Percentiles rank a stretch among this genome's conserved stretches.
Conservation (phyloP, 2,888 invertebrate genomes). For the Thumatha senex region DNA sequence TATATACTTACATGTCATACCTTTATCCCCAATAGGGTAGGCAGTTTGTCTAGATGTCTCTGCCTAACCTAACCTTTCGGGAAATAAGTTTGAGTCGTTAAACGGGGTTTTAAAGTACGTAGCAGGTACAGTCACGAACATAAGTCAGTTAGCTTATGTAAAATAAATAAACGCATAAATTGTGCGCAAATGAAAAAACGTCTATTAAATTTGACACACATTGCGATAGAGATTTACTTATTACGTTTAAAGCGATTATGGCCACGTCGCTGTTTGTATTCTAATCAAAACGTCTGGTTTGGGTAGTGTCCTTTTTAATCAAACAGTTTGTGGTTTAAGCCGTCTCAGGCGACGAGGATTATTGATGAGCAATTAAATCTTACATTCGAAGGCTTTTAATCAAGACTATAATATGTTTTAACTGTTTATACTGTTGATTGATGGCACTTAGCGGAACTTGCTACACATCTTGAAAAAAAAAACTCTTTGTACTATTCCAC, state of each 20-base stretch:
- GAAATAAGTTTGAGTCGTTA: no score
- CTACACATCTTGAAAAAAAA: no score
- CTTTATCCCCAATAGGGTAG: no score
- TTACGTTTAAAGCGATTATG: conserved; percentile 10
- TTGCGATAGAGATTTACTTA: conserved; percentile 20
- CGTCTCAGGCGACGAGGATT: neutral
- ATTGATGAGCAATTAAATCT: neutral
- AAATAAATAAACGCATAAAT: conserved; percentile 23
- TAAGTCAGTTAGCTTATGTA: neutral
- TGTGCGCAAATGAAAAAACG: conserved; percentile 12
- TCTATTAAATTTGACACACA: conserved; percentile 23
- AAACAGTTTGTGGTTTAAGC: neutral
- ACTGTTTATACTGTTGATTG: no score
- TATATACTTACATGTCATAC: no score
- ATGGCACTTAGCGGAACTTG: no score
- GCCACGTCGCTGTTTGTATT: conserved; percentile 1
- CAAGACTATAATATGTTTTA: no score
- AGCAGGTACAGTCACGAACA: no score
- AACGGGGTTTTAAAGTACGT: no score
- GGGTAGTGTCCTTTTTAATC: conserved; percentile 10
- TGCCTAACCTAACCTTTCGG: no score
- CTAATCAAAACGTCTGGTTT: conserved; percentile 3
- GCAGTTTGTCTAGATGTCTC: no score
- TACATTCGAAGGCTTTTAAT: neutral
- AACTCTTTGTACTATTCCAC: no score